phyloP scores from a whole-genome alignment of 2,888 invertebrate genomes.

The Deilephila porcellus region DNA sequence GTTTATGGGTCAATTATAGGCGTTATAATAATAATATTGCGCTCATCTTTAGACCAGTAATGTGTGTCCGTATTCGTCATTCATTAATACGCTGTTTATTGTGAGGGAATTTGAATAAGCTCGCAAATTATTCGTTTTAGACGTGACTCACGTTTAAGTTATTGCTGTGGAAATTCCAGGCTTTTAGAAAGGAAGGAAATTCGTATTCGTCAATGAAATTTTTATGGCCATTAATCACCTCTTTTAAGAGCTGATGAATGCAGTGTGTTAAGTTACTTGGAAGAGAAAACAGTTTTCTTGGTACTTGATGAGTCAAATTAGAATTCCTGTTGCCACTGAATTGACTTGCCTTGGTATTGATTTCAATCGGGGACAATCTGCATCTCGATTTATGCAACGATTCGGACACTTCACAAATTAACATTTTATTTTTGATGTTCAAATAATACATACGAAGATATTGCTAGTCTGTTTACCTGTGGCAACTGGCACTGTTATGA shows the following conservation, averaged over 20 bases:
- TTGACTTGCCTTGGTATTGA: not conserved
- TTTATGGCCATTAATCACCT: not conserved
- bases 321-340: not conserved
- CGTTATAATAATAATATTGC: constrained; percentile 75
- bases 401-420: too few relatives aligned
- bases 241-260: not conserved
- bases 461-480: not conserved
- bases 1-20: constrained; percentile 79
- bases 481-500: not conserved
- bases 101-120: constrained; percentile 28
- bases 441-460: too few relatives aligned
- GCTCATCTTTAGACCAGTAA: constrained; percentile 48
- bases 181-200: constrained; percentile 19
- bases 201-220: not conserved
- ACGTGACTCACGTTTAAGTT: constrained; percentile 10
- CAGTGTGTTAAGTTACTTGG: not conserved
- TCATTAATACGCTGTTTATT: constrained; percentile 35
- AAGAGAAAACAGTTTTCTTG: not conserved
- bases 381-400: not conserved
- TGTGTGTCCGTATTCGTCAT: constrained; percentile 55
- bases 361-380: not conserved
- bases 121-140: constrained; percentile 16
- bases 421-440: too few relatives aligned
- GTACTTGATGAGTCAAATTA: not conserved
- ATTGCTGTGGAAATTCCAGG: not conserved